Percentiles rank a stretch among this genome's conserved stretches.
Evolutionary conservation across 2,888 invertebrate genomes (phyloP).

Genomic region (Cartodere bifasciata): DNA sequence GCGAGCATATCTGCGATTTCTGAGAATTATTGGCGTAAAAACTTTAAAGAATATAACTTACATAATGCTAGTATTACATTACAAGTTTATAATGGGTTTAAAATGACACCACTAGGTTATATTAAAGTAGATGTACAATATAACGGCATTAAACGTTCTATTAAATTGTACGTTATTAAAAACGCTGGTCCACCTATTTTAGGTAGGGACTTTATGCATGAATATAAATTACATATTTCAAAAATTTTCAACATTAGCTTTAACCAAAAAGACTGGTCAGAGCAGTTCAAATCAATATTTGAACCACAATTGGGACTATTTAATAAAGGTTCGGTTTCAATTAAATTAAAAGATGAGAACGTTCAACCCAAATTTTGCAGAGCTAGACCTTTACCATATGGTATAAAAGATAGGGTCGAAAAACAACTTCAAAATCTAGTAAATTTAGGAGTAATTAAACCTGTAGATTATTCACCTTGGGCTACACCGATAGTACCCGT

Average conservation of each 20-base stretch:
- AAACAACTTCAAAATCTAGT: slow-evolving; percentile 10
- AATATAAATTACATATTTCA: slow-evolving; percentile 5
- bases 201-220: slow-evolving; percentile 8
- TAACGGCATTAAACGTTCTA: slow-evolving; percentile 4
- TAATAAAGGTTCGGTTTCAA: slow-evolving; percentile 6
- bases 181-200: slow-evolving; percentile 8
- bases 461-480: slow-evolving; percentile 10
- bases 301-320: slow-evolving; percentile 11
- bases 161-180: slow-evolving; percentile 7
- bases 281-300: slow-evolving; percentile 9
- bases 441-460: slow-evolving; percentile 12
- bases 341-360: slow-evolving; percentile 7
- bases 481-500: slow-evolving; percentile 13
- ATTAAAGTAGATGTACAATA: slow-evolving; percentile 7
- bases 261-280: slow-evolving; percentile 4
- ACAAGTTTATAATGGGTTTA: slow-evolving; percentile 7
- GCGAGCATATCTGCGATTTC: slow-evolving; percentile 8
- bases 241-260: slow-evolving; percentile 2
- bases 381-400: slow-evolving; percentile 6
- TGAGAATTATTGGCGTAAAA: slow-evolving; percentile 6
- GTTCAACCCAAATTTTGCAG: slow-evolving; percentile 7
- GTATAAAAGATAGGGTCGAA: slow-evolving; percentile 6
- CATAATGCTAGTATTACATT: slow-evolving; percentile 4
- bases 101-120: slow-evolving; percentile 8
- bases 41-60: slow-evolving; percentile 4